A percentile compares a stretch with the other conserved stretches of the same genome.
phyloP scores from a whole-genome alignment of 2,113 vertebrate species.

The Diadophis punctatus region DNA sequence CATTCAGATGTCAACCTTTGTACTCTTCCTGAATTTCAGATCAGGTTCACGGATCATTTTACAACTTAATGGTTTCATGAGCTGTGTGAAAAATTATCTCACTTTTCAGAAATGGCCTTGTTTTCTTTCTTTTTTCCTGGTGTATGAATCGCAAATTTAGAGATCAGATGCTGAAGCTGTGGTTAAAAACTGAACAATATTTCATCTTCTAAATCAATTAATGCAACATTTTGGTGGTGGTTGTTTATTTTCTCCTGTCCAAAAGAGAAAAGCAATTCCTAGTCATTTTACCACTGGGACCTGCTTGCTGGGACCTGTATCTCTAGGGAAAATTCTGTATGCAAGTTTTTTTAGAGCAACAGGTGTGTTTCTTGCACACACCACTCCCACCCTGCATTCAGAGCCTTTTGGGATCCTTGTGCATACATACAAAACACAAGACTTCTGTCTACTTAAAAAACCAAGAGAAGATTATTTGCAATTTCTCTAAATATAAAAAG shows the following conservation, averaged over 20 bases:
- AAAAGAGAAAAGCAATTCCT: not conserved
- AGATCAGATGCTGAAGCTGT: not conserved
- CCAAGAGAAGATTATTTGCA: not conserved
- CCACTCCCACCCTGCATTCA: not conserved
- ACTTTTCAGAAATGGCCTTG: conserved; percentile 8
- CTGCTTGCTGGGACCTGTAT: not conserved
- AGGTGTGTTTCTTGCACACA: not conserved
- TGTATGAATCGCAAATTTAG: not conserved
- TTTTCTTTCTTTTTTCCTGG: not conserved
- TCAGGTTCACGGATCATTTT: not conserved
- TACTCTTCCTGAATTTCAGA: conserved; percentile 37
- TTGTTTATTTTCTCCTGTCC: not conserved
- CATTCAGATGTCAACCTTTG: conserved; percentile 64
- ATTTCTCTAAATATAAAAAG: not conserved
- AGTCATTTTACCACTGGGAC: not conserved
- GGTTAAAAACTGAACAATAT: not conserved
- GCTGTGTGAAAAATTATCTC: conserved; percentile 16
- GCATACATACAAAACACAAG: not conserved
- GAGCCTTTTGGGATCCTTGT: not conserved
- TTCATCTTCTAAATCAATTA: not conserved
- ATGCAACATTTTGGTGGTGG: not conserved
- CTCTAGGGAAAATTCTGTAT: not conserved
- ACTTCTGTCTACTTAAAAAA: not conserved
- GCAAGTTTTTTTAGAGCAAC: not conserved
- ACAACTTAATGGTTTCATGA: not conserved